Conservation (phyloP, 2,113 vertebrate genomes). For the Brevimyrus niger region DNA sequence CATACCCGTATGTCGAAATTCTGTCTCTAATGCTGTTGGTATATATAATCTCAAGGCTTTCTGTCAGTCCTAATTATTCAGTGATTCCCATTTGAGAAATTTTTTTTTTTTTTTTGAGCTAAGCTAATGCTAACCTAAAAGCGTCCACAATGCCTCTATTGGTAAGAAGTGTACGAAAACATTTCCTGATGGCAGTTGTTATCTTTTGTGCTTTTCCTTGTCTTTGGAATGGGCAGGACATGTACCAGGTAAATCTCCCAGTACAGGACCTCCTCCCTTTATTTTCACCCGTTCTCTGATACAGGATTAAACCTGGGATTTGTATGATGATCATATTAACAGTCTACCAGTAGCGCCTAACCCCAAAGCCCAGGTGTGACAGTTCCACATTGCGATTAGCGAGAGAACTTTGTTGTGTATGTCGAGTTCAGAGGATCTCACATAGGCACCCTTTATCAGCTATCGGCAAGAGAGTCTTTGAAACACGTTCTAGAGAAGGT, state of each 20-base stretch:
- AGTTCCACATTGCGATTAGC: neutral
- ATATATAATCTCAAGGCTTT: neutral
- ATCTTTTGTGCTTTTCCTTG: constrained; percentile 81
- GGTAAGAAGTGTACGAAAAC: constrained; percentile 48
- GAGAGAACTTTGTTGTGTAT: neutral
- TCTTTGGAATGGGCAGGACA: constrained; percentile 89
- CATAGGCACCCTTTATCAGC: neutral
- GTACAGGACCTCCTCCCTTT: constrained; percentile 54
- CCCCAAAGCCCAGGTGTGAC: neutral
- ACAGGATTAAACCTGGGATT: constrained; percentile 72
- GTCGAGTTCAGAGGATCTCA: neutral
- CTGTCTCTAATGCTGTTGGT: neutral
- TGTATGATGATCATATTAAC: constrained; percentile 47
- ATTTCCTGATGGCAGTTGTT: constrained; percentile 74
- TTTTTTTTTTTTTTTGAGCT: neutral
- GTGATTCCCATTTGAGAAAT: neutral
- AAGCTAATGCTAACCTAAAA: neutral
- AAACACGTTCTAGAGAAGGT: constrained; percentile 7
- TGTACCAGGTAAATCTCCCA: constrained; percentile 86
- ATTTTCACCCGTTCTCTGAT: constrained; percentile 47
- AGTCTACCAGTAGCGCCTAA: neutral
- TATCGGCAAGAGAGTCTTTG: neutral
- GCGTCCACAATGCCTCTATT: constrained; percentile 18
- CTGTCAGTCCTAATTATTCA: neutral
- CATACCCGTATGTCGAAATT: neutral